A percentile compares a stretch with the other conserved stretches of the same genome.
Evolutionary conservation across 2,797 vertebrate species (phyloP).

Genomic region (Cephalopachus bancanus): DNA sequence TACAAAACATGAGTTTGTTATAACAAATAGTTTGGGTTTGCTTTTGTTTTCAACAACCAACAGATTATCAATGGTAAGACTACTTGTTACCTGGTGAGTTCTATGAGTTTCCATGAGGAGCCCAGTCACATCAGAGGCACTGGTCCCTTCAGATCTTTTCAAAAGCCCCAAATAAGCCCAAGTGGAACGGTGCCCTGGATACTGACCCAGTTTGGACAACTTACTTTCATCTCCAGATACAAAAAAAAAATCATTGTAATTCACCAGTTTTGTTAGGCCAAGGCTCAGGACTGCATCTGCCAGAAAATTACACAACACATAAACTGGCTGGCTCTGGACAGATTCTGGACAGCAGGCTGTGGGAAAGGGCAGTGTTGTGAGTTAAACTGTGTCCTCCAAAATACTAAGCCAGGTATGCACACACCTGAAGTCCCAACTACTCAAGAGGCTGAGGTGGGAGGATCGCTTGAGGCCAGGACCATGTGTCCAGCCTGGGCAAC

Average conservation of each 20-base stretch:
- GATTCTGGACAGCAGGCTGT: not conserved
- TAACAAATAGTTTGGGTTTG: not conserved
- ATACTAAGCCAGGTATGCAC: not conserved
- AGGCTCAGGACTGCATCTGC: not conserved
- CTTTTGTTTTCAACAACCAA: too few species aligned
- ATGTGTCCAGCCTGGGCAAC: not conserved
- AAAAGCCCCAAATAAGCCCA: not conserved
- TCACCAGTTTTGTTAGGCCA: not conserved
- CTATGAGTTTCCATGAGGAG: rapidly evolving
- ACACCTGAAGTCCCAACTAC: not conserved
- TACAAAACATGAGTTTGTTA: not conserved
- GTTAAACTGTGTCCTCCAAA: not conserved
- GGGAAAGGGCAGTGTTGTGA: not conserved
- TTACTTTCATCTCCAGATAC: not conserved
- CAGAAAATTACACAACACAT: not conserved
- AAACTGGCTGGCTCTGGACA: not conserved
- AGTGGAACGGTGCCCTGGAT: not conserved
- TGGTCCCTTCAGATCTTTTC: too few species aligned
- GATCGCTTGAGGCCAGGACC: not conserved
- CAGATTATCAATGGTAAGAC: not conserved
- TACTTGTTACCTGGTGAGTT: not conserved
- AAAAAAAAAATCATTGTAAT: not conserved
- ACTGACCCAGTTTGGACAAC: not conserved
- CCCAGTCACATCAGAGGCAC: rapidly evolving
- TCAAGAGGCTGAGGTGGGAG: not conserved